Base-by-base conservation (phyloP, 1,140 invertebrate species). In the Ceratosolen fusciceps region DNA sequence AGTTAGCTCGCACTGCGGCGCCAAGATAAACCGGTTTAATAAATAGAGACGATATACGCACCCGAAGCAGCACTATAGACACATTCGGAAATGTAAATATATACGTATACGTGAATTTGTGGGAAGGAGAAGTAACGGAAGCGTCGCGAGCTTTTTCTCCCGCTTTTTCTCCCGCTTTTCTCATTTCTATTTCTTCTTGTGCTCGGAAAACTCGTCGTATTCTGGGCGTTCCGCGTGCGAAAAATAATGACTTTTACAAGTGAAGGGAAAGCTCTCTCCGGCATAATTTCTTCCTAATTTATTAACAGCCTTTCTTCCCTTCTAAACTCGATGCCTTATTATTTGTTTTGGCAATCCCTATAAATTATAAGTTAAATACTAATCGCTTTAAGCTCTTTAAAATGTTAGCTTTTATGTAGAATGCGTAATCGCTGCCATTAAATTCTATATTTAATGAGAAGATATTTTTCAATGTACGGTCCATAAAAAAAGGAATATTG, bases 11-110 rank as follows among this genome's bases (percentile, higher is more conserved):
- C 47, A 54, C 65, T 26, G 58, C 80, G 80, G 76, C 80, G 80
- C 75, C 80, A 78, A 78, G 80, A 78, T 78, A 81, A 81, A 81
- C 76, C 80, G 72, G 76, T 77, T 78, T 77, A 81, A 78, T 77
- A 81, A 81, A 78, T 78, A 78, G 80, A 81, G 80, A 78, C n/a
- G 65, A 71, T 52, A 75, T 74, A 78, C 39, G n/a, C 43, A 12
- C 37, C 39, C 77, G 43, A 16, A 7, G 31, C 49, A 31, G 19
- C 29, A n/a, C 52, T 24, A 52, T 81, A 74, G 26, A 58, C 68
- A 73, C 74, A 68, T 77, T 73, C 60, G 74, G 47, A 77, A 77
- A 77, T 65, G 74, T 73, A 77, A 81, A 68, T 74, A 49, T 65
- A 76, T 37, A 34, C 58, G 14, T 9, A 65, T 52, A 39, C 43